Evolutionary conservation across 2,797 vertebrate species (phyloP).

Genomic region (Bryconaethiops microstoma): DNA sequence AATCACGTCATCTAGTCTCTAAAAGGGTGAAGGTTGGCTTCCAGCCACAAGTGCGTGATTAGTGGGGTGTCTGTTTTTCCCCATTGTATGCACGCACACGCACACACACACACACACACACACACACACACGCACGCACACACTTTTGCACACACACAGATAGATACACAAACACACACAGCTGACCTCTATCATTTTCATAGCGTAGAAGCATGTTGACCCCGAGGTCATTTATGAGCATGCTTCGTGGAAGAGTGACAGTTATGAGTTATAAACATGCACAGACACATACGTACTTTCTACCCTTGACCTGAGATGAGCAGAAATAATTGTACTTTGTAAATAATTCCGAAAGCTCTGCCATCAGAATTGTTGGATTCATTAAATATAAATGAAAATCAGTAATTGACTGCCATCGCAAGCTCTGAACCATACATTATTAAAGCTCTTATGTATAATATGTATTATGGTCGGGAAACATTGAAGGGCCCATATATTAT

Average conservation of each 20-base stretch:
- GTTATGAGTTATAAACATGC: slow-evolving; percentile 6
- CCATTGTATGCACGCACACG: not conserved
- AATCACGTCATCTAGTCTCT: not conserved
- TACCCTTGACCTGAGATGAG: slow-evolving; percentile 21
- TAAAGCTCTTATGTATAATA: not conserved
- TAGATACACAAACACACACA: slow-evolving; percentile 21
- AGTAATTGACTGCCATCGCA: not conserved
- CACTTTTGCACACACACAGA: slow-evolving; percentile 26
- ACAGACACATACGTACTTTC: slow-evolving; percentile 9
- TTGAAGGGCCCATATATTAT: no score
- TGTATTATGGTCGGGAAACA: not conserved
- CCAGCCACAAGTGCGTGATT: slow-evolving; percentile 10
- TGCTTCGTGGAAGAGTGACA: slow-evolving; percentile 7
- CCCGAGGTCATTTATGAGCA: slow-evolving; percentile 14
- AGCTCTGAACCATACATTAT: not conserved
- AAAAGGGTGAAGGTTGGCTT: slow-evolving; percentile 33
- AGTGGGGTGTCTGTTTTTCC: slow-evolving; percentile 5
- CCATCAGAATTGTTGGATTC: slow-evolving; percentile 13
- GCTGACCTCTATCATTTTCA: slow-evolving; percentile 33
- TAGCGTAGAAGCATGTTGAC: not conserved
- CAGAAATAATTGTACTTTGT: slow-evolving; percentile 33
- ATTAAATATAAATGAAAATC: slow-evolving; percentile 43
- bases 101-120: slow-evolving; percentile 26
- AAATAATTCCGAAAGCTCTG: slow-evolving; percentile 44
- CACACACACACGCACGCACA: slow-evolving; percentile 25